These are phyloP conservation scores for Rissa tridactyla DNA, from an alignment of 2,113 vertebrate genomes.

Conservation along the genomic window DNA sequence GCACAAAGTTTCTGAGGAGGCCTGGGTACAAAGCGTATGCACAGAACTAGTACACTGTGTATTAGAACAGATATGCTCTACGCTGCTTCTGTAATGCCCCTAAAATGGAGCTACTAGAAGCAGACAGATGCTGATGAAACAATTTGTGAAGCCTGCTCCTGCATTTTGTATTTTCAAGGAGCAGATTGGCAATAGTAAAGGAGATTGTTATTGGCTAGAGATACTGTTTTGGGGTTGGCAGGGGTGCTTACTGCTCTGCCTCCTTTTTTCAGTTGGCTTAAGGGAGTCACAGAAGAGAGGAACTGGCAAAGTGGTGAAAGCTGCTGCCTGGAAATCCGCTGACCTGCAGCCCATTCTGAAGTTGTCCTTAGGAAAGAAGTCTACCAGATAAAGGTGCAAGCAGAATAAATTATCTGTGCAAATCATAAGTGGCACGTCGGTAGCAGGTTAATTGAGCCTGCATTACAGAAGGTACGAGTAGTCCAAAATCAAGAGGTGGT, in stretches of 20 bases:
- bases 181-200: neutral
- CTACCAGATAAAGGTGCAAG: neutral
- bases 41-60: neutral
- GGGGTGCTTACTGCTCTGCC: neutral
- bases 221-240: neutral
- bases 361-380: neutral
- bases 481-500: neutral
- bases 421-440: neutral
- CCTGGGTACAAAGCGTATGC: accelerated
- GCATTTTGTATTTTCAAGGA: neutral
- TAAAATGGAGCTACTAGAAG: neutral
- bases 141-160: neutral
- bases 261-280: neutral
- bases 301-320: neutral
- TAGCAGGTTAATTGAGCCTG: neutral
- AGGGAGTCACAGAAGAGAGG: neutral
- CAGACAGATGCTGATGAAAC: neutral
- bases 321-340: neutral
- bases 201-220: neutral
- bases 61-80: neutral
- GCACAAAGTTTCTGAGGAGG: neutral
- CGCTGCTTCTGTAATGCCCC: neutral
- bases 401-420: neutral
- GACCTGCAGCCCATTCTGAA: neutral
- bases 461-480: neutral